phyloP scores from a whole-genome alignment of 2,113 vertebrate genomes.

The Aplodontia rufa region DNA sequence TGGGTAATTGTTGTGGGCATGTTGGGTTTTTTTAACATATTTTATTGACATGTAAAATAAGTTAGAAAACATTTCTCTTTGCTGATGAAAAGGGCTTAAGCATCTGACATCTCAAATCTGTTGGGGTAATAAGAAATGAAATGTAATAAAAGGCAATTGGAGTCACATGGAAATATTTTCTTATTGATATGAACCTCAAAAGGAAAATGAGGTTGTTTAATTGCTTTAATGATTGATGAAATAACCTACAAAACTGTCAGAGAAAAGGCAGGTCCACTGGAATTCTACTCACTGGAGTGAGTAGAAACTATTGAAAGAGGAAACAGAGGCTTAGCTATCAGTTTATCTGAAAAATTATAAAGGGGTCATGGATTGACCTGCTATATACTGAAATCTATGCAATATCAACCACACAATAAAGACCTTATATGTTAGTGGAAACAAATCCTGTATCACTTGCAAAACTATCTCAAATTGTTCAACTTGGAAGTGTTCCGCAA shows the following conservation, averaged over 20 bases:
- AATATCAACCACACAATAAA: background rate
- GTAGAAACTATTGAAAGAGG: background rate
- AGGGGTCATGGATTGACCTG: background rate
- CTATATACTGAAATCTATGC: background rate
- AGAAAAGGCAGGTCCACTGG: background rate
- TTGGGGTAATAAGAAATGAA: slow-evolving; percentile 31
- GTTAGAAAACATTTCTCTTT: slow-evolving; percentile 53
- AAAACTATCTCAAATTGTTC: slow-evolving; percentile 21
- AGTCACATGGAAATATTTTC: slow-evolving; percentile 37
- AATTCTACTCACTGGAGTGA: background rate
- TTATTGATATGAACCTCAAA: background rate
- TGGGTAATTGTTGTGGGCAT: slow-evolving; percentile 49
- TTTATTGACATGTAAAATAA: slow-evolving; percentile 55
- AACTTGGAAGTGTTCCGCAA: background rate
- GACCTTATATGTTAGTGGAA: background rate
- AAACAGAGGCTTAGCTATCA: background rate
- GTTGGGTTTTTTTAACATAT: slow-evolving; percentile 51
- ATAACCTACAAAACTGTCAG: background rate
- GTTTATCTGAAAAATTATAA: background rate
- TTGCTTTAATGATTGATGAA: background rate
- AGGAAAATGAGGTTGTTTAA: background rate
- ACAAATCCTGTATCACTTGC: background rate
- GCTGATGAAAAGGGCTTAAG: slow-evolving; percentile 69
- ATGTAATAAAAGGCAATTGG: slow-evolving; percentile 15
- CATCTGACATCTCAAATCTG: slow-evolving; percentile 47